Evolutionary conservation across 2,888 invertebrate species (phyloP), one percentile per base, ranked within the genome.

Genomic region (Operophtera brumata): DNA sequence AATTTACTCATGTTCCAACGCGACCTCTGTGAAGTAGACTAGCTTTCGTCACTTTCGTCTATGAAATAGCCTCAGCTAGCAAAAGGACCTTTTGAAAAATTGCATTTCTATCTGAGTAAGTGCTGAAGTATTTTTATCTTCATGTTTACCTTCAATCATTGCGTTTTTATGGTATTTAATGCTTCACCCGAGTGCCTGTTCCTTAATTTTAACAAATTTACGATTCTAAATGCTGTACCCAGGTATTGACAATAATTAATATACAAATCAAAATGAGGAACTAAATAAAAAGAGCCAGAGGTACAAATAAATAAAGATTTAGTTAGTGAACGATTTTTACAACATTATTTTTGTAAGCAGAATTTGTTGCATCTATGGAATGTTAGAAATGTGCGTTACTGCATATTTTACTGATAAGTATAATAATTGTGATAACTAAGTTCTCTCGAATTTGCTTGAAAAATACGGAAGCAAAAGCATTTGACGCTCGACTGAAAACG

Each of bases 401-500:
- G 34, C 11, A 34, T 34, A 11, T 0, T n/a, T 11, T 34, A 34
- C 11, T 34, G 30, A 9, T 30, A 30, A 30, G 5, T 30, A 30
- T 30, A 30, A n/a, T n/a, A n/a, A n/a, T n/a, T n/a, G n/a, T n/a
- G n/a, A n/a, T n/a, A n/a, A n/a, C n/a, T n/a, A n/a, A n/a, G n/a
- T n/a, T 30, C 30, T 30, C 9, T 7, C 30, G 8, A 11, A 34
- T 11, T 34, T 34, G 36, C 41, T 13, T 42, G 36, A 28, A 30
- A 37, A 39, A 43, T 43, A 50, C 32, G 35, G 35, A 49, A 45
- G 41, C 32, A 34, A 39, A 50, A 36, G 45, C 36, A 30, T 42
- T 41, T 41, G 36, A 45, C 41, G 30, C 41, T 36, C 36, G 36
- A 41, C 28, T 49, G 48, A 49, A 49, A 36, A 36, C 43, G n/a